Base-by-base conservation (phyloP, 1,140 invertebrate genomes). In the Atta cephalotes region DNA sequence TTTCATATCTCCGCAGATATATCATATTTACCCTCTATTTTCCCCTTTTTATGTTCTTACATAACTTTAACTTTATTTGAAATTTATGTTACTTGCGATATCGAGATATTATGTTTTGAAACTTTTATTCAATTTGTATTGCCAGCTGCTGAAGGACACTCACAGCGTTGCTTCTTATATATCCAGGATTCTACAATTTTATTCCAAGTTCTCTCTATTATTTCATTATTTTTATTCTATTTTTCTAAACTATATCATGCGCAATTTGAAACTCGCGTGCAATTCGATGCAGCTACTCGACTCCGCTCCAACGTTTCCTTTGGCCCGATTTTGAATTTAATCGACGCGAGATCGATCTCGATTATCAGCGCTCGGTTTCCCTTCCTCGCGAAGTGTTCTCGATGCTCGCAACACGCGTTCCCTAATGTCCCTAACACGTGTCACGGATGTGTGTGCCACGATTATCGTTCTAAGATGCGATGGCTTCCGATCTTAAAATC, bases 251-350 rank as follows among this genome's bases (percentile, higher is more conserved):
- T n/a, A 6, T 35, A 68, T 31, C 45, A 18, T 51, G 31, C 51
- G 14, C 53, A 45, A 71, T 82, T 35, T 31, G 35, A 72, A 82
- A 70, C 66, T 45, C 53, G 58, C n/a, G 79, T 25, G 66, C 53
- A 58, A 82, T 45, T 82, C 56, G 51, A 82, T 28, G n/a, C 68
- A 21, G 25, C 68, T 71, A 60, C 39, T 82, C 21, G 56, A 62
- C 10, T 35, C n/a, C 39, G 14, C 31, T 9, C 31, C 56, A 39
- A 10, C 35, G 7, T 25, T 71, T 31, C 49, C 78, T 81, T 62
- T 74, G 80, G 70, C 31, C 45, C 70, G 58, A 76, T 76, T 84
- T 76, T 74, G 70, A 76, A 84, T 84, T 84, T 76, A 84, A 74
- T 74, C 80, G 80, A 49, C 39, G 28, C 56, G 14, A 49, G 45